These are phyloP conservation scores for Neolamprologus devosi DNA, from an alignment of 2,113 vertebrate genomes.

Conservation along the genomic window DNA sequence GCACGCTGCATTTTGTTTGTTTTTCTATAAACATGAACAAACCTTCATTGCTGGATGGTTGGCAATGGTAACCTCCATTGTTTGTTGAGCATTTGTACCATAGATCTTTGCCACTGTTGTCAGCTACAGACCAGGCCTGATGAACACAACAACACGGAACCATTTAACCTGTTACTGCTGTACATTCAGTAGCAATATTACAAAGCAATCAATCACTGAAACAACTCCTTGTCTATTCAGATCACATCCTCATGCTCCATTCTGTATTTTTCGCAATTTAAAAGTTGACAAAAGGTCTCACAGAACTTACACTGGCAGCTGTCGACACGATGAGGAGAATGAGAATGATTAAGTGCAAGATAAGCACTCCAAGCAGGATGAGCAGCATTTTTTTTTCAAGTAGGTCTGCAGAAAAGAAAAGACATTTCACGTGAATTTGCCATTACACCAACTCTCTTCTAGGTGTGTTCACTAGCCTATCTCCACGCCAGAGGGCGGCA, in stretches of 20 bases:
- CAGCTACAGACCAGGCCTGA: slow-evolving; percentile 61
- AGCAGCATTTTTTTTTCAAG: slow-evolving; percentile 62
- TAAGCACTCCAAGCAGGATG: slow-evolving; percentile 65
- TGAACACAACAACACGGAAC: slow-evolving; percentile 29
- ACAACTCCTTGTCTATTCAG: background rate
- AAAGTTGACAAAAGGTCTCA: background rate
- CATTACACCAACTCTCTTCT: background rate
- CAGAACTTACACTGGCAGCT: slow-evolving; percentile 65
- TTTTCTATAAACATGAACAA: background rate
- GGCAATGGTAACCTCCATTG: slow-evolving; percentile 44
- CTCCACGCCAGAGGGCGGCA: slow-evolving; percentile 38
- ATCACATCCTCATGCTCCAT: rapidly evolving
- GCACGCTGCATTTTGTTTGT: background rate
- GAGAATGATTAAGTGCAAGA: slow-evolving; percentile 67
- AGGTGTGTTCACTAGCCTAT: background rate
- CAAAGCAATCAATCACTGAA: background rate
- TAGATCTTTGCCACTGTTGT: slow-evolving; percentile 31
- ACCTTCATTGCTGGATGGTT: slow-evolving; percentile 47
- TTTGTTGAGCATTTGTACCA: slow-evolving; percentile 52
- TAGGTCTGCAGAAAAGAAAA: slow-evolving; percentile 13
- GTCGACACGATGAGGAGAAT: slow-evolving; percentile 70
- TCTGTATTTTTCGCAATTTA: background rate
- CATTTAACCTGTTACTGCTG: background rate
- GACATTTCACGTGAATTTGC: background rate
- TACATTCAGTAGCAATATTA: background rate